Evolutionary conservation across 1,140 invertebrate genomes (phyloP).

Genomic region (Argopecten irradians): DNA sequence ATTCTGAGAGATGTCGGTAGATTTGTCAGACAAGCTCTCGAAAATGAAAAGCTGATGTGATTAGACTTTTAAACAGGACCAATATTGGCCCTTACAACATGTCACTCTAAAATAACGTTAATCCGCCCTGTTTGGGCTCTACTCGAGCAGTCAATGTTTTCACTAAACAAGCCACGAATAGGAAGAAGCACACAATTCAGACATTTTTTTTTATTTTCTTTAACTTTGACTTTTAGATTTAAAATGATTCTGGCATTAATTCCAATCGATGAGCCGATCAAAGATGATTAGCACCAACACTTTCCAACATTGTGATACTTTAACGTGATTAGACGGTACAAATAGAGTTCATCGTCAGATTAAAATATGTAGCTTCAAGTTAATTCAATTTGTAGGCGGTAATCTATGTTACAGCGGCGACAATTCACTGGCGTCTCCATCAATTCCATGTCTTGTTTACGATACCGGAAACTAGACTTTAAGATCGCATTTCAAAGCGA

Average conservation of each 20-base stretch:
- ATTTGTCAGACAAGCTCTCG: background rate
- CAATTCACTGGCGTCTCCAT: background rate
- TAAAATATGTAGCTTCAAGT: background rate
- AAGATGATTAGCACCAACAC: background rate
- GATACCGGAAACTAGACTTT: background rate
- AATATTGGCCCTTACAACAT: background rate
- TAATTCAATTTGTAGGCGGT: background rate
- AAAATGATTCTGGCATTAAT: background rate
- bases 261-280: background rate
- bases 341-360: slow-evolving; percentile 21
- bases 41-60: background rate
- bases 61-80: background rate
- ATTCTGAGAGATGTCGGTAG: background rate
- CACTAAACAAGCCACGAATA: background rate
- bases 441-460: slow-evolving; percentile 10
- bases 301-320: background rate
- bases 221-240: background rate
- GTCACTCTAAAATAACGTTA: background rate
- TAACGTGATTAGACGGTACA: background rate
- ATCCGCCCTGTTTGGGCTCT: background rate
- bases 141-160: background rate
- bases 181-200: background rate
- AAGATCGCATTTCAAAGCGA: background rate
- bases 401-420: background rate
- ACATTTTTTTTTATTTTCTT: background rate